Conservation (phyloP, 2,888 invertebrate genomes). For the Rhodophaea formosa region DNA sequence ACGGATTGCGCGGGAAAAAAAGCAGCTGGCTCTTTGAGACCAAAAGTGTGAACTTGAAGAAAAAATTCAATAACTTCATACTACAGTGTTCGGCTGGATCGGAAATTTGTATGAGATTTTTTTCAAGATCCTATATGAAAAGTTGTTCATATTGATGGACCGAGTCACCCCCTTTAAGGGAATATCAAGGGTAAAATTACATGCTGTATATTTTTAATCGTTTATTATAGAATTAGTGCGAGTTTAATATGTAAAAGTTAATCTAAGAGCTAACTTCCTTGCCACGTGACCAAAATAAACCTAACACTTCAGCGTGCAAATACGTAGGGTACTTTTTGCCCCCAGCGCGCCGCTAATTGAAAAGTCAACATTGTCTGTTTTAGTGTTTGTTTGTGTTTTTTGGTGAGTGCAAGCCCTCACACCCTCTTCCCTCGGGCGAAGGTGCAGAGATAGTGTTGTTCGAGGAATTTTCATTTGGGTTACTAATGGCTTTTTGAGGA, state of each 20-base stretch:
- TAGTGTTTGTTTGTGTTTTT: slow-evolving; percentile 55
- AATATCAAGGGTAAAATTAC: too few species aligned
- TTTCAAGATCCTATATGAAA: too few species aligned
- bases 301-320: slow-evolving; percentile 9
- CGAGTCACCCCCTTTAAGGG: too few species aligned
- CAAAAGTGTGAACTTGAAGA: too few species aligned
- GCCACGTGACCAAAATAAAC: slow-evolving; percentile 13
- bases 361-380: slow-evolving; percentile 55
- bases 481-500: slow-evolving; percentile 13
- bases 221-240: background rate
- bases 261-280: background rate
- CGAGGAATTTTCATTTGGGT: slow-evolving; percentile 6
- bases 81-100: too few species aligned
- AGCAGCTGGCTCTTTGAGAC: too few species aligned
- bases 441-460: slow-evolving; percentile 7
- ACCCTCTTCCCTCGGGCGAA: slow-evolving; percentile 11
- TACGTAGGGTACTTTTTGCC: slow-evolving; percentile 17
- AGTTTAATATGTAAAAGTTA: background rate
- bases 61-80: too few species aligned
- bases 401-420: slow-evolving; percentile 40
- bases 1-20: too few species aligned
- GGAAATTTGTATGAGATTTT: too few species aligned
- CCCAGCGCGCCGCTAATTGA: slow-evolving; percentile 44
- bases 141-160: too few species aligned
- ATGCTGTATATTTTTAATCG: too few species aligned